A percentile compares a stretch with the other conserved stretches of the same genome.
These are phyloP conservation scores for Hapalemur alaotrensis DNA, from an alignment of 2,797 vertebrate species.

Conservation along the genomic window DNA sequence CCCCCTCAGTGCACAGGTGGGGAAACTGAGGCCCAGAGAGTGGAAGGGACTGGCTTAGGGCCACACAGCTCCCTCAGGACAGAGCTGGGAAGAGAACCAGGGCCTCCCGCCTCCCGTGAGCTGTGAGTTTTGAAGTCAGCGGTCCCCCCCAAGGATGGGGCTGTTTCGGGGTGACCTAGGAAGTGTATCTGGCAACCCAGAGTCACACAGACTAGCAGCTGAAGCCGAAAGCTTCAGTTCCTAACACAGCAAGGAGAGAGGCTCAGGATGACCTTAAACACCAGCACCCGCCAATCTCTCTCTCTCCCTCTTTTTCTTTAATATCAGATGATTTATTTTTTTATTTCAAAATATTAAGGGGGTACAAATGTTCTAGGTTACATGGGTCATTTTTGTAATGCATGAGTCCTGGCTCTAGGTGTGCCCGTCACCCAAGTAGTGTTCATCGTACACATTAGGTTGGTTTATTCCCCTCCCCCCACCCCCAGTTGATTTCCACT, in stretches of 20 bases:
- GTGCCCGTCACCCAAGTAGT: too few species aligned
- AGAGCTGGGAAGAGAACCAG: not conserved
- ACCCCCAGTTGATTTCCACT: too few species aligned
- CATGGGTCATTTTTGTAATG: too few species aligned
- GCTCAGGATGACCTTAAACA: not conserved
- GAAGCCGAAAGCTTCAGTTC: rapidly evolving
- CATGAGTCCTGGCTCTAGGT: too few species aligned
- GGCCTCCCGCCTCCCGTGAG: not conserved
- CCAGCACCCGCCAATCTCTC: not conserved
- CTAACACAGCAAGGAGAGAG: not conserved
- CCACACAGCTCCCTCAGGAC: not conserved
- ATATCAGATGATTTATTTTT: too few species aligned
- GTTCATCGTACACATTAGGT: too few species aligned
- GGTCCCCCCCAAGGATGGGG: not conserved
- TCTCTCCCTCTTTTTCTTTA: too few species aligned
- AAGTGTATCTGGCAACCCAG: not conserved
- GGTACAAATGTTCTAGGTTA: too few species aligned
- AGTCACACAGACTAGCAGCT: rapidly evolving
- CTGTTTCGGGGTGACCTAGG: not conserved
- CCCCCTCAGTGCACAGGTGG: too few species aligned
- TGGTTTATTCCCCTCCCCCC: too few species aligned
- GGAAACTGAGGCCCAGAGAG: not conserved
- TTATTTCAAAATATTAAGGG: too few species aligned
- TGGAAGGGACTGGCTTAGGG: not conserved
- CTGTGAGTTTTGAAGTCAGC: not conserved